Evolutionary conservation across 2,888 invertebrate genomes (phyloP), one percentile per base, ranked within the genome.

Genomic region (Acrobasis consociella): DNA sequence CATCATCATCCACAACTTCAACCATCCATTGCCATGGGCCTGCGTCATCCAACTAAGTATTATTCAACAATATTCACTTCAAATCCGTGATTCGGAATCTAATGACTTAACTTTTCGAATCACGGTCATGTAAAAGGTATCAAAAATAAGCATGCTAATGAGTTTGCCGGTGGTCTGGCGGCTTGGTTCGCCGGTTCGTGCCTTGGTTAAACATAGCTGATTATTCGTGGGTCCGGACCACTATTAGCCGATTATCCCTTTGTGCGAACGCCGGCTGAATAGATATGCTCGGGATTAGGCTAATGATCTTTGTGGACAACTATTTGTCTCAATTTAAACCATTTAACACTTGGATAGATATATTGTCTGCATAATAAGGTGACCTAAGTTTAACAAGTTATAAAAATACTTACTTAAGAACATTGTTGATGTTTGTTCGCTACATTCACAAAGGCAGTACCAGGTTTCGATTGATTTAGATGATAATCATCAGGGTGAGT

Each of bases 171-270:
- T 77, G 77, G 77, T 77, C 77, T 64, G 66, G 60, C 50, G 58
- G 58, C 52, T 58, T 49, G 61, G 58, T 50, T 53, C 68, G 71
- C 66, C 37, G 31, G 56, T 15, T 69, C 77, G 78, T 77, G 78
- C 72, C 71, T 58, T 58, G 78, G 69, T 70, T 80, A 60, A 65
- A 71, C 69, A 77, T 71, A 59, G 56, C 60, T 64, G 65, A 72
- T 75, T 75, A 76, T 50, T 53, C 49, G 39, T 60, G 46, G 46
- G 64, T 60, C 52, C 38, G 31, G 49, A n/a, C 62, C 65, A 68
- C 65, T 65, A 69, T 17, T 11, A 50, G 39, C 15, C 38, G 61
- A 62, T 49, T 62, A 62, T 49, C 62, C 46, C 11, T 55, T 62
- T 62, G 62, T 55, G 38, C 17, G 46, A 15, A 55, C 49, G 55